Base-by-base conservation (phyloP, 1,140 invertebrate species). In the Bombus superbus region DNA sequence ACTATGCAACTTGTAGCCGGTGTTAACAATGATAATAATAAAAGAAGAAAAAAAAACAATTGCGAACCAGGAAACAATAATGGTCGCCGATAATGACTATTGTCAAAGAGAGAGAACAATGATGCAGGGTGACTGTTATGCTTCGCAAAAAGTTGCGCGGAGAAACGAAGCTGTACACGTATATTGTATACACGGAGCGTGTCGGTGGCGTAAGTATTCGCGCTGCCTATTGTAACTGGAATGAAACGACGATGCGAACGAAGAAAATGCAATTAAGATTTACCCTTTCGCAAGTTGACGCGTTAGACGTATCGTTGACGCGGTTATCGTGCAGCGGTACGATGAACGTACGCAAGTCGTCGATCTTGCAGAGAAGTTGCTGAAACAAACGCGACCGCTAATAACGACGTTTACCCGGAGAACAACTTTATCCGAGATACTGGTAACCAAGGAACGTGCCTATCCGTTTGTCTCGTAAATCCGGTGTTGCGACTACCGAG, bases 41-140 rank as follows among this genome's bases (percentile, higher is more conserved):
- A 32, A 66, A 66, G 2, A 35, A 66, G 6, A 35, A 13, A 3
- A 3, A 62, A n/a, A 42, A 84, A 82, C 68, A 74, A 80, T 83
- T 88, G 76, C 71, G 69, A 77, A 85, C 82, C 81, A 80, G 88
- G 89, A 90, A 90, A 90, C 88, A 83, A 90, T 90, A 90, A 83
- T 72, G 40, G 38, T 38, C n/a, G 18, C 35, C 57, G 69, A 59
- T 78, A 86, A 84, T 57, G 53, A 88, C 59, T 78, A 90, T 90
- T 87, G 89, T 90, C 75, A 53, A 13, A 28, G 47, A 53, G 47
- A 53, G 73, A 15, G 44, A 78, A 86, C 88, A 89, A 89, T 89
- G 81, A 81, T 62, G 73, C 64, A 35, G 40, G 77, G 62, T 44
- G 75, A 76, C n/a, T 47, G 38, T 64, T 22, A 3, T 11, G 64